Evolutionary conservation across 2,797 vertebrate species (phyloP).

Genomic region (Tamandua tetradactyla): DNA sequence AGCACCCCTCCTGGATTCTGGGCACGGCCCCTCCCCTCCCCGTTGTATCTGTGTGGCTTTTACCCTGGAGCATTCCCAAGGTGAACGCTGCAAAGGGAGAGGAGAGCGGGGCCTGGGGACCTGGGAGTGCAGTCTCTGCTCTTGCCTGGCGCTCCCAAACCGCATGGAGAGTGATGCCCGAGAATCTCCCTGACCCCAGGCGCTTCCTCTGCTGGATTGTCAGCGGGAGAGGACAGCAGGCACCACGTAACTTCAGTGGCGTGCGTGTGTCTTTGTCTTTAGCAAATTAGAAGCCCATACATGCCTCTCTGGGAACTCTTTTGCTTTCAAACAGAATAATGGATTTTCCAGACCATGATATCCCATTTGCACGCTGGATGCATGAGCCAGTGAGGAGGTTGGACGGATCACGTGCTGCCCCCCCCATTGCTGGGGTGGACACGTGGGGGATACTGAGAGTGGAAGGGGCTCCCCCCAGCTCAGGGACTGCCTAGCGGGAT

Average conservation of each 20-base stretch:
- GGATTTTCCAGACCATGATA: slow-evolving; percentile 59
- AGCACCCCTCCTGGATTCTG: not conserved
- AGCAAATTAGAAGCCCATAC: slow-evolving; percentile 25
- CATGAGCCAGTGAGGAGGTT: not conserved
- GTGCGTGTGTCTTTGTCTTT: slow-evolving; percentile 61
- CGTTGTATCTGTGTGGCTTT: not conserved
- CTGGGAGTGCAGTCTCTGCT: not conserved
- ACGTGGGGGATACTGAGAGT: not conserved
- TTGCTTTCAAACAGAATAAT: slow-evolving; percentile 59
- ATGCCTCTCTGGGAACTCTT: slow-evolving; percentile 32
- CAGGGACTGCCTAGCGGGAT: not conserved
- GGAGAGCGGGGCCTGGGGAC: not conserved
- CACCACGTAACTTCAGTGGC: slow-evolving; percentile 26
- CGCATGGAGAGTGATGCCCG: not conserved
- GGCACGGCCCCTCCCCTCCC: not conserved
- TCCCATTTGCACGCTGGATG: not conserved
- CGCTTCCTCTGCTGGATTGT: slow-evolving; percentile 32
- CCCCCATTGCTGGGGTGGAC: not conserved
- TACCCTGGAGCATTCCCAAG: not conserved
- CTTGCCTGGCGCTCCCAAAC: not conserved
- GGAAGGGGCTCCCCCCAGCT: not conserved
- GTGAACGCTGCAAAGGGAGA: not conserved
- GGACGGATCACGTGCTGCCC: not conserved
- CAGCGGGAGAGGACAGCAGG: slow-evolving; percentile 32
- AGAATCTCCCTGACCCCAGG: not conserved